Conservation (phyloP, 2,113 vertebrate species). For the Hypanus sabinus region DNA sequence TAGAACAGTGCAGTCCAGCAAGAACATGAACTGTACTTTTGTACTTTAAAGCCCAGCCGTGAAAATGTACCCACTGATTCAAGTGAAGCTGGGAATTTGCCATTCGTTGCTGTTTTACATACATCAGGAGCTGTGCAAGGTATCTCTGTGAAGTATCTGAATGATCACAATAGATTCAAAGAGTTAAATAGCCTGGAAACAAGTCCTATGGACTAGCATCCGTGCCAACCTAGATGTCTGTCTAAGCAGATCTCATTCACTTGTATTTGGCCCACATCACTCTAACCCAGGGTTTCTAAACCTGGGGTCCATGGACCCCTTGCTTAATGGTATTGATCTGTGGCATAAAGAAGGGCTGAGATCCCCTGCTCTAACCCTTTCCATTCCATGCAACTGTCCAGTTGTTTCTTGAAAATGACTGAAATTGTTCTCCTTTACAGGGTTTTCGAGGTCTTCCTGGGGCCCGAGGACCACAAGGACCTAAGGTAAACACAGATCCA, state of each 20-base stretch:
- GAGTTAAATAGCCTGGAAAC: too few relatives aligned
- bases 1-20: not conserved
- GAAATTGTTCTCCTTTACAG: slow-evolving; percentile 31
- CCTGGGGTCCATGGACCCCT: too few relatives aligned
- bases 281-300: too few relatives aligned
- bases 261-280: too few relatives aligned
- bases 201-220: too few relatives aligned
- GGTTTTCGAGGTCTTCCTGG: slow-evolving; percentile 40
- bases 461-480: slow-evolving; percentile 37
- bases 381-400: too few relatives aligned
- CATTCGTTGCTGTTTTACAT: not conserved
- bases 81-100: not conserved
- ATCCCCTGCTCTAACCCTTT: too few relatives aligned
- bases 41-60: not conserved
- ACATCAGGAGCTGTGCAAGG: not conserved
- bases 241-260: too few relatives aligned
- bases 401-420: not conserved
- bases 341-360: too few relatives aligned
- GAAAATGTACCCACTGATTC: not conserved
- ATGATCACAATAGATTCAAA: not conserved
- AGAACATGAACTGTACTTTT: not conserved
- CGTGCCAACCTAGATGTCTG: too few relatives aligned
- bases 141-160: not conserved
- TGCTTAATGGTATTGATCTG: too few relatives aligned
- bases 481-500: slow-evolving; percentile 19